A percentile compares a stretch with the other conserved stretches of the same genome.
Evolutionary conservation across 2,797 vertebrate genomes (phyloP).

Genomic region (Kryptolebias ocellatus): DNA sequence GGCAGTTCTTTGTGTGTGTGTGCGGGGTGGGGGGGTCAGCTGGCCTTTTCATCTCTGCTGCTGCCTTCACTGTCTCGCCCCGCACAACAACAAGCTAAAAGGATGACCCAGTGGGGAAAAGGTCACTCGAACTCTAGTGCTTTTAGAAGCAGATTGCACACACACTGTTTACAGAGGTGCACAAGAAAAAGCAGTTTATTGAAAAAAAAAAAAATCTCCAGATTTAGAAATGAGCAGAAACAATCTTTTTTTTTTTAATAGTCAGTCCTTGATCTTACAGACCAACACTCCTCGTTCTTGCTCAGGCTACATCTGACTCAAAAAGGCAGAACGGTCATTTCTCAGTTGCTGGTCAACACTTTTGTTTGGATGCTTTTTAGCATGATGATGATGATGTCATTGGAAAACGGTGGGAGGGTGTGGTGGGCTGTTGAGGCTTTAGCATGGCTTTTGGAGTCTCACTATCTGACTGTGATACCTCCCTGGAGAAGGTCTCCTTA

Average conservation of each 20-base stretch:
- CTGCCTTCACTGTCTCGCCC: constrained; percentile 57
- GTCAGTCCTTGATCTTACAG: background rate
- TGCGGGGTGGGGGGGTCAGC: constrained; percentile 51
- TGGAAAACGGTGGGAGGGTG: constrained; percentile 50
- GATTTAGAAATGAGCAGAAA: constrained; percentile 1
- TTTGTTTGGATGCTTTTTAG: constrained; percentile 69
- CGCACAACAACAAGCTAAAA: constrained; percentile 50
- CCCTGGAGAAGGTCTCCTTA: constrained; percentile 80
- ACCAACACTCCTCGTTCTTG: constrained; percentile 6
- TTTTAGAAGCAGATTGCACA: constrained; percentile 31
- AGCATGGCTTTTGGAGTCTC: constrained; percentile 72
- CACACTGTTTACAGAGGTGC: constrained; percentile 21
- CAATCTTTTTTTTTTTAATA: constrained; percentile 16
- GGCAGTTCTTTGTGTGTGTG: constrained; percentile 61
- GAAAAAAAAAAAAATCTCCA: background rate
- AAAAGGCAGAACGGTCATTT: constrained; percentile 27
- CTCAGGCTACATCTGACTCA: constrained; percentile 14
- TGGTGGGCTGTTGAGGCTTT: constrained; percentile 60
- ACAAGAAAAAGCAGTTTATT: background rate
- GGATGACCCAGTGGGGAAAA: constrained; percentile 67
- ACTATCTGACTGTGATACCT: constrained; percentile 71
- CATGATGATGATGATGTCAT: constrained; percentile 78
- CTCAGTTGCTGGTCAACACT: constrained; percentile 51
- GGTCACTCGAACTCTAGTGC: constrained; percentile 52
- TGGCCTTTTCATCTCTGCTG: constrained; percentile 72